Evolutionary conservation across 2,888 invertebrate genomes (phyloP).

Genomic region (Camptogramma bilineatum): DNA sequence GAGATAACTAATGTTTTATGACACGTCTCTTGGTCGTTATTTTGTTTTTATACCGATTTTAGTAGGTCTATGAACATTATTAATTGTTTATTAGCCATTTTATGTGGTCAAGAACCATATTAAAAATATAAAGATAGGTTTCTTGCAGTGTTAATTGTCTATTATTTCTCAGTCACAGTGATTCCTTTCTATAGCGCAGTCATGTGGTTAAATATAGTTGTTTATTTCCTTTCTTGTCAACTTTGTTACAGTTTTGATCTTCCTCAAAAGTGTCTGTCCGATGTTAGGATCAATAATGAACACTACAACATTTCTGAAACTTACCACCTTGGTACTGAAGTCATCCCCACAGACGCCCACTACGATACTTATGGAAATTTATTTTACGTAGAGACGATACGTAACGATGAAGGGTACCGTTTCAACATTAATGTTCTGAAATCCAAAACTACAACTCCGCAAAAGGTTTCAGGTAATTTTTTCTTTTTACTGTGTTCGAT

Average conservation of each 20-base stretch:
- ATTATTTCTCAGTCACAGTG: constrained; percentile 15
- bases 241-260: constrained; percentile 63
- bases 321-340: constrained; percentile 61
- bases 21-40: constrained; percentile 5
- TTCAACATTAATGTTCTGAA: constrained; percentile 66
- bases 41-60: not conserved
- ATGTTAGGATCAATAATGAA: constrained; percentile 65
- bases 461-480: constrained; percentile 66
- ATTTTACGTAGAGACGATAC: constrained; percentile 66
- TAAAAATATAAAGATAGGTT: constrained; percentile 3
- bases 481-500: no score
- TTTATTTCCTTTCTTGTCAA: constrained; percentile 48
- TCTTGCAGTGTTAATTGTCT: not conserved
- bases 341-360: constrained; percentile 68
- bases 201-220: constrained; percentile 49
- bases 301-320: constrained; percentile 60
- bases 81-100: constrained; percentile 15
- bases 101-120: constrained; percentile 25
- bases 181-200: constrained; percentile 19
- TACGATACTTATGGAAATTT: constrained; percentile 70
- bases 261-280: constrained; percentile 58
- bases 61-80: constrained; percentile 7
- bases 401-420: constrained; percentile 58
- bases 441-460: constrained; percentile 51
- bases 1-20: not conserved